These are phyloP conservation scores for Gymnodraco acuticeps DNA, from an alignment of 2,797 vertebrate genomes.

Conservation along the genomic window DNA sequence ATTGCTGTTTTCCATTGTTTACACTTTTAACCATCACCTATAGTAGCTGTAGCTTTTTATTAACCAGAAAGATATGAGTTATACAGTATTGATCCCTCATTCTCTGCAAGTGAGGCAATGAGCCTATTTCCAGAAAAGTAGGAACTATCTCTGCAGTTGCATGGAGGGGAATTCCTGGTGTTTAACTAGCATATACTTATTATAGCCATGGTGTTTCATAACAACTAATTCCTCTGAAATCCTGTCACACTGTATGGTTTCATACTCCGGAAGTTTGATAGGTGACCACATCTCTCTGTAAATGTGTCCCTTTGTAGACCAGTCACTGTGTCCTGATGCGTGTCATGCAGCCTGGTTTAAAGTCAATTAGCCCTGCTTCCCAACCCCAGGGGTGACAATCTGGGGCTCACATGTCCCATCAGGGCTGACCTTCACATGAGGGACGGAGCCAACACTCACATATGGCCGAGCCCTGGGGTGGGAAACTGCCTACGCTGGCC, in stretches of 20 bases:
- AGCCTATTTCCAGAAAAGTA: neutral
- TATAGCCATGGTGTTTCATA: neutral
- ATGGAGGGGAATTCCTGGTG: slow-evolving; percentile 2
- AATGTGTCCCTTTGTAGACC: slow-evolving; percentile 32
- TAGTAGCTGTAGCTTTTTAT: neutral
- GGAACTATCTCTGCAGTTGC: neutral
- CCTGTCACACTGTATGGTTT: neutral
- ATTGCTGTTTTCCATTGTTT: neutral
- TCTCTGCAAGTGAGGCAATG: neutral
- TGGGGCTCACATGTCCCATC: slow-evolving; percentile 62
- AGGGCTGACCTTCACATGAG: slow-evolving; percentile 68
- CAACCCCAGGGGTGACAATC: slow-evolving; percentile 57
- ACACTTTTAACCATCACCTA: neutral
- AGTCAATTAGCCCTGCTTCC: slow-evolving; percentile 61
- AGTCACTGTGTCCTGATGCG: slow-evolving; percentile 46
- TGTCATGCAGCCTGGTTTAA: slow-evolving; percentile 63
- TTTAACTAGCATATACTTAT: neutral
- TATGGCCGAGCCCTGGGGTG: slow-evolving; percentile 58
- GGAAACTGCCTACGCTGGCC: slow-evolving; percentile 49
- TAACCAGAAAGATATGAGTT: neutral
- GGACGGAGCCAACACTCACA: slow-evolving; percentile 54
- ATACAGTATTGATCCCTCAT: neutral
- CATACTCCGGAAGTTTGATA: slow-evolving; percentile 10
- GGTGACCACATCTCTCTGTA: slow-evolving; percentile 37
- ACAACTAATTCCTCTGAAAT: slow-evolving; percentile 32